Evolutionary conservation across 2,113 vertebrate genomes (phyloP), one percentile per base, ranked within the genome.

Genomic region (Triplophysa rosa): DNA sequence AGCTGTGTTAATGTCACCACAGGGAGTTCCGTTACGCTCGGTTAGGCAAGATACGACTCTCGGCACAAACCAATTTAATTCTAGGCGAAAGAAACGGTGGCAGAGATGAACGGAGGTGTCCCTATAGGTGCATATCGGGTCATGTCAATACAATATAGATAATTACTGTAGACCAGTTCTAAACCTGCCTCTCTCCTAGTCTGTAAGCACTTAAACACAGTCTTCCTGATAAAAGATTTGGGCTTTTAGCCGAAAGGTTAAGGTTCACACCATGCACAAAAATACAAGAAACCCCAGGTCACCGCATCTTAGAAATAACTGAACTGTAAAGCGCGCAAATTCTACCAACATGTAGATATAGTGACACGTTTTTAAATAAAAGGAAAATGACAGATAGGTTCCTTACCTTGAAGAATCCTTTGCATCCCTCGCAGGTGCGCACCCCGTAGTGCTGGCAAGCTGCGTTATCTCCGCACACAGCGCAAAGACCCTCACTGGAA

Each of bases 401-500:
- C 21, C 19, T 58, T 86, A 97, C 96, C 96, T 97, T 97, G 85
- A 97, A 97, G 84, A 97, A 97, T 2, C 96, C 96, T 87, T 97
- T 97, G 91, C 96, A 97, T 68, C 96, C 96, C 81, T 97, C 96
- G 80, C 96, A 97, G 14, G 96, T 97, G 86, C 96, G 95, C 84
- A 97, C 96, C 3, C 96, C 96, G 67, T 97, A 97, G 87, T 97
- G 96, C 86, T 97, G 96, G 80, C 96, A 97, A 19, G 97, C 95
- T 1, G 97, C 97, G 84, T 98, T 98, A 86, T 99, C 97, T 1
- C 97, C 97, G 67, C 97, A 99, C 74, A 98, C 97, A 0, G 97
- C 97, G 72, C 97, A 98, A 66, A 98, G 91, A 76, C 96, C 96
- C 89, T 98, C 97, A 54, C 94, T 88, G 87, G 93, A 94, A 0